Conservation (phyloP, 2,888 invertebrate species). For the Beris chalybata region DNA sequence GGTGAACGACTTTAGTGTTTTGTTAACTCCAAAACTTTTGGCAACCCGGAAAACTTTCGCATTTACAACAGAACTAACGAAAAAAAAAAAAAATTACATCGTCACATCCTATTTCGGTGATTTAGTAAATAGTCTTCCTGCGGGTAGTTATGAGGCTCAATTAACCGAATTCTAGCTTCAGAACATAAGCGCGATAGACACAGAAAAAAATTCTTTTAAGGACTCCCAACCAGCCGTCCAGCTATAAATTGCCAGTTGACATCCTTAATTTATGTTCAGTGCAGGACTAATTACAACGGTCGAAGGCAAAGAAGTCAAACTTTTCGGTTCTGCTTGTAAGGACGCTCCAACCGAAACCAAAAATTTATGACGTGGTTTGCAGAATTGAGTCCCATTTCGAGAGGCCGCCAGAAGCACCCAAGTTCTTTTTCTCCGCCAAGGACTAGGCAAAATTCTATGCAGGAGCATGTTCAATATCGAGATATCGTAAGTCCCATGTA, state of each 20-base stretch:
- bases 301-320: conserved; percentile 42
- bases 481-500: conserved; percentile 11
- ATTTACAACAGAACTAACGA: conserved; percentile 9
- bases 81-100: conserved; percentile 2
- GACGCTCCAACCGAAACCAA: conserved; percentile 12
- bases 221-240: conserved; percentile 8
- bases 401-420: not conserved
- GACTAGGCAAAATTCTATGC: not conserved
- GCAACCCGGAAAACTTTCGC: conserved; percentile 1
- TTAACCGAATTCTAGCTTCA: not conserved
- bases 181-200: conserved; percentile 5
- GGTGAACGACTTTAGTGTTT: conserved; percentile 22
- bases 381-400: conserved; percentile 10
- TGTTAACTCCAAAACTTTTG: conserved; percentile 22
- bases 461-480: conserved; percentile 9
- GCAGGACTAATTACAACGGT: conserved; percentile 44
- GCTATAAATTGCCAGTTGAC: conserved; percentile 39
- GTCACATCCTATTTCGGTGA: not conserved
- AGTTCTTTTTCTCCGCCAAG: not conserved
- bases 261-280: conserved; percentile 43
- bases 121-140: not conserved
- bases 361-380: conserved; percentile 28
- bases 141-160: not conserved
- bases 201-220: not conserved
- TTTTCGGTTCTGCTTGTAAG: conserved; percentile 34